Base-by-base conservation (phyloP, 2,113 vertebrate genomes). In the Crotalus horridus region DNA sequence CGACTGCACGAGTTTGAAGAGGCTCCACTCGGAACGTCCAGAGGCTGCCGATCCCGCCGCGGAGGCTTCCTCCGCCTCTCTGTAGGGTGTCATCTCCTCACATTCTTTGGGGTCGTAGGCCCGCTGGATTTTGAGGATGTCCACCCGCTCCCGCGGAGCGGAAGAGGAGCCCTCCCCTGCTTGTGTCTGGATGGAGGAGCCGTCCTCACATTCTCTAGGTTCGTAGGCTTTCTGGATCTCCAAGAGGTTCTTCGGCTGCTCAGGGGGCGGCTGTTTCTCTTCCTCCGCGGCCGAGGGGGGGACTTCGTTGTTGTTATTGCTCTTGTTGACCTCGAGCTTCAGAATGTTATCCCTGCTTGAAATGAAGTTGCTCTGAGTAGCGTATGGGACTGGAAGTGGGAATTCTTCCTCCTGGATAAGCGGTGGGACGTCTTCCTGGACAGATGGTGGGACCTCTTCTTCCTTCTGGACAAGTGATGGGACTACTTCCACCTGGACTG, bases 71-170 rank as follows among this genome's bases (percentile, higher is more conserved):
- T 59, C 23, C 1, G 21, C 86, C 2, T 64, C 56, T 4, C 26
- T 56, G 54, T 0, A 0, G 29, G 54, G 12, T 20, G 17, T 2
- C 21, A 43, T 74, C 6, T 89, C 0, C 6, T 26, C 2, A 0
- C 64, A 90, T 20, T 33, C 64, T 7, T 74, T 81, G 1, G 21
- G 89, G 48, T 90, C 89, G 0, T 81, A 89, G 3, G 56, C 24
- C 29, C 64, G 26, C 61, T 59, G 88, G 54, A 29, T 95, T 93
- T 33, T 58, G 85, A 0, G 93, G 0, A 26, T 94, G 91, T 93
- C 97, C 94, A 87, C 93, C 29, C 4, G 13, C 21, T 74, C 89
- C 46, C 0, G 1, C 3, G 69, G 48, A 11, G 8, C 10, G 11
- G 48, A 90, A 54, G 46, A 0, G 1, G 15, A n/a, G 3, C 51